Conservation (phyloP, 2,113 vertebrate genomes). For the Tachycineta bicolor region DNA sequence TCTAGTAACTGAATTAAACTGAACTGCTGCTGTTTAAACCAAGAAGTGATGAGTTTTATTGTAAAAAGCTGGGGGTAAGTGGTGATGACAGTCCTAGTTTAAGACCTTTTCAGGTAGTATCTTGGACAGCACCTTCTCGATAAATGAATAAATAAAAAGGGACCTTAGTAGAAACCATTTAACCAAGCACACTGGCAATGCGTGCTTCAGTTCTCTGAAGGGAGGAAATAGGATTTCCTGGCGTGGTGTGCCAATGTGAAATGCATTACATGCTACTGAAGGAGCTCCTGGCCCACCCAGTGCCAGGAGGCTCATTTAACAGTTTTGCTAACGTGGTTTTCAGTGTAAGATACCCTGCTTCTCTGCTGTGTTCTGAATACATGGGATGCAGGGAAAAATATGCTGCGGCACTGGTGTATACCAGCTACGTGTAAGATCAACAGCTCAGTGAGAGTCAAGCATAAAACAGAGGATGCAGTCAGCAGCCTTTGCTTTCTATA, state of each 20-base stretch:
- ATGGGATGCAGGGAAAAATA: neutral
- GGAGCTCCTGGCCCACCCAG: neutral
- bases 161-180: neutral
- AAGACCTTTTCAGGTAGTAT: neutral
- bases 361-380: neutral
- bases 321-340: neutral
- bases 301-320: neutral
- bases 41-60: neutral
- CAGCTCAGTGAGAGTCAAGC: neutral
- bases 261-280: neutral
- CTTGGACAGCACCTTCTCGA: neutral
- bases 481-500: neutral
- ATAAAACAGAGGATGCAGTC: neutral
- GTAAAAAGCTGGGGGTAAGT: neutral
- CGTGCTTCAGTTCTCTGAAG: neutral
- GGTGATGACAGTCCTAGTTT: neutral
- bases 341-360: neutral
- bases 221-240: slow-evolving; percentile 50
- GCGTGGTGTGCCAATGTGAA: neutral
- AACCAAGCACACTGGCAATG: neutral
- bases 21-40: neutral
- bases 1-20: neutral
- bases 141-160: neutral
- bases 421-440: neutral
- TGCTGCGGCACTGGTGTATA: neutral